A percentile compares a stretch with the other conserved stretches of the same genome.
Evolutionary conservation across 2,888 invertebrate species (phyloP).

Genomic region (Megastigmus dorsalis): DNA sequence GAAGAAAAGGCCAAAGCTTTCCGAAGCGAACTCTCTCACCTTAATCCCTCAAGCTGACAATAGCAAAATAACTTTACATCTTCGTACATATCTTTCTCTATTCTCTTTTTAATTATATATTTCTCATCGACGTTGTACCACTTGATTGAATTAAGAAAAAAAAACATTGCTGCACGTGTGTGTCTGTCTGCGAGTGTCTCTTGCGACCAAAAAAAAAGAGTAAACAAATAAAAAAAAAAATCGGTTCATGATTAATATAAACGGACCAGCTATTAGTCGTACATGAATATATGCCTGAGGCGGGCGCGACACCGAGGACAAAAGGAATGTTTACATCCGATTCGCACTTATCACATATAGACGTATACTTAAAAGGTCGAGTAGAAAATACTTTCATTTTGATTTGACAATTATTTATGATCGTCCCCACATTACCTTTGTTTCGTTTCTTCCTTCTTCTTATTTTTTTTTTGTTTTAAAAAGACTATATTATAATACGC

Average conservation of each 20-base stretch:
- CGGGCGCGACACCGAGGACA: slow-evolving; percentile 49
- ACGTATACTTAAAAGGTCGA: slow-evolving; percentile 50
- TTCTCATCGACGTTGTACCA: slow-evolving; percentile 34
- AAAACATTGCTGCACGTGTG: slow-evolving; percentile 33
- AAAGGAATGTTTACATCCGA: slow-evolving; percentile 54
- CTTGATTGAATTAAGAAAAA: slow-evolving; percentile 28
- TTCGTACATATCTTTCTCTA: slow-evolving; percentile 7
- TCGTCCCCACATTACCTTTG: slow-evolving; percentile 17
- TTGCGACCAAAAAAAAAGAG: slow-evolving; percentile 6
- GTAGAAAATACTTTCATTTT: slow-evolving; percentile 54
- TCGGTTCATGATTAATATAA: slow-evolving; percentile 45
- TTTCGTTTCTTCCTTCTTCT: background rate
- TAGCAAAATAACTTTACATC: slow-evolving; percentile 52
- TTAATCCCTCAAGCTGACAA: slow-evolving; percentile 50
- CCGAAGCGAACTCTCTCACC: slow-evolving; percentile 49
- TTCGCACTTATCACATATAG: slow-evolving; percentile 54
- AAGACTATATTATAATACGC: slow-evolving; percentile 44
- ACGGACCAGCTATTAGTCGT: slow-evolving; percentile 30
- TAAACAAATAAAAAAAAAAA: slow-evolving; percentile 23
- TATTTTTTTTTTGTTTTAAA: slow-evolving; percentile 11
- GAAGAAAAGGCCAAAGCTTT: slow-evolving; percentile 50
- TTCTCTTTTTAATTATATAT: slow-evolving; percentile 4
- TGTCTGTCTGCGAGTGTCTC: slow-evolving; percentile 33
- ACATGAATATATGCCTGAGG: slow-evolving; percentile 46
- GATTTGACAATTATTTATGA: slow-evolving; percentile 42